These are phyloP conservation scores for Neomonachus schauinslandi DNA, from an alignment of 2,113 vertebrate species.

Conservation along the genomic window DNA sequence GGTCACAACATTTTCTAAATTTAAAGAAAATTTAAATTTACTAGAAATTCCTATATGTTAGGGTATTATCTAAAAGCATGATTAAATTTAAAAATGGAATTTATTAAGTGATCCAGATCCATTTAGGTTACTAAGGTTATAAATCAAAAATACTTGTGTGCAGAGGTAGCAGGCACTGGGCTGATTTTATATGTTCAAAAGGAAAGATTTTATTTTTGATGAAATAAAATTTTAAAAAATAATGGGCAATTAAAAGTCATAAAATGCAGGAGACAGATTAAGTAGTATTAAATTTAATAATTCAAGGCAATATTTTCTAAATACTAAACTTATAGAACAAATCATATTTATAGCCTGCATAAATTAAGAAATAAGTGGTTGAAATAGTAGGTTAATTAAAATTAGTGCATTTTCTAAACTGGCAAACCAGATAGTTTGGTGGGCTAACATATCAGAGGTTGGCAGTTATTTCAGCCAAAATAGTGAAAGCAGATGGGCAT, in stretches of 20 bases:
- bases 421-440: not conserved
- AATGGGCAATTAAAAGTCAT: slow-evolving; percentile 50
- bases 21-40: not conserved
- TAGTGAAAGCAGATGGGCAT: not conserved
- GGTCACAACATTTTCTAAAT: slow-evolving; percentile 45
- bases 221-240: slow-evolving; percentile 7
- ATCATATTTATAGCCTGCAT: slow-evolving; percentile 15
- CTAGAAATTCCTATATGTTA: slow-evolving; percentile 14
- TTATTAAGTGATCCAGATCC: slow-evolving; percentile 3
- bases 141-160: not conserved
- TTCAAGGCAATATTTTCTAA: slow-evolving; percentile 1
- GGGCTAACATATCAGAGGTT: not conserved
- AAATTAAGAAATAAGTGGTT: slow-evolving; percentile 51
- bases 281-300: slow-evolving; percentile 38
- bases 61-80: not conserved
- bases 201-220: slow-evolving; percentile 34
- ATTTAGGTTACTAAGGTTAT: not conserved
- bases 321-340: not conserved
- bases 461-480: slow-evolving; percentile 9
- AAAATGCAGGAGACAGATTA: not conserved
- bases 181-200: slow-evolving; percentile 9
- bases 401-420: slow-evolving; percentile 54
- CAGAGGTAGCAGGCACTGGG: not conserved
- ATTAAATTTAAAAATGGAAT: slow-evolving; percentile 40
- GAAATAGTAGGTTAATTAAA: slow-evolving; percentile 60